Conservation (phyloP, 2,888 invertebrate species). For the Gastracanthus pulcherrimus region DNA sequence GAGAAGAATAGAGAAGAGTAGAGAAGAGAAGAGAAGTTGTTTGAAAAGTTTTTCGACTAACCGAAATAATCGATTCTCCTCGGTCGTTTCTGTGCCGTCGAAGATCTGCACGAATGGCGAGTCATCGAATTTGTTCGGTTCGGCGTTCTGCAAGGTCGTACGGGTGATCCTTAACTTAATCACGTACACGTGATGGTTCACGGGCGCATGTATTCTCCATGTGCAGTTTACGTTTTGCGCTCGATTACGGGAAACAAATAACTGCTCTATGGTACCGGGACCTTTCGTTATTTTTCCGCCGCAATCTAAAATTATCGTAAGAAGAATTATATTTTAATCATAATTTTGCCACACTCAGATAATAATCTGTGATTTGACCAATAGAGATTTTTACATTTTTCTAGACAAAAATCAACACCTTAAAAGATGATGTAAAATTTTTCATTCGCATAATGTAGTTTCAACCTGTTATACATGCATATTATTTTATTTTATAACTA, state of each 20-base stretch:
- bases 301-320: slow-evolving; percentile 18
- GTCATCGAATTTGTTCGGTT: slow-evolving; percentile 1
- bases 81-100: neutral
- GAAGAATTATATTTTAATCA: too few species aligned
- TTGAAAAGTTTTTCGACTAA: neutral
- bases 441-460: neutral
- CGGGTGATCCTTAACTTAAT: slow-evolving; percentile 19
- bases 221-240: slow-evolving; percentile 18
- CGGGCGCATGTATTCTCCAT: slow-evolving; percentile 23
- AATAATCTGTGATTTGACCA: too few species aligned
- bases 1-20: too few species aligned
- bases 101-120: slow-evolving; percentile 39
- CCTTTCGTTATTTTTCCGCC: slow-evolving; percentile 14
- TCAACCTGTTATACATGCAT: neutral
- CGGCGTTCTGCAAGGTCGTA: neutral
- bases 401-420: too few species aligned
- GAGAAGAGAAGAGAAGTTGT: neutral
- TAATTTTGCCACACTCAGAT: too few species aligned
- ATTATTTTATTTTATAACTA: neutral
- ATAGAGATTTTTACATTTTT: too few species aligned
- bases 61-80: slow-evolving; percentile 18
- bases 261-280: slow-evolving; percentile 25
- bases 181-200: slow-evolving; percentile 34
- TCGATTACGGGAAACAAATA: neutral
- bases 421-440: too few species aligned